A percentile compares a stretch with the other conserved stretches of the same genome.
phyloP scores from a whole-genome alignment of 2,797 vertebrate genomes.

The Xenentodon cancila region DNA sequence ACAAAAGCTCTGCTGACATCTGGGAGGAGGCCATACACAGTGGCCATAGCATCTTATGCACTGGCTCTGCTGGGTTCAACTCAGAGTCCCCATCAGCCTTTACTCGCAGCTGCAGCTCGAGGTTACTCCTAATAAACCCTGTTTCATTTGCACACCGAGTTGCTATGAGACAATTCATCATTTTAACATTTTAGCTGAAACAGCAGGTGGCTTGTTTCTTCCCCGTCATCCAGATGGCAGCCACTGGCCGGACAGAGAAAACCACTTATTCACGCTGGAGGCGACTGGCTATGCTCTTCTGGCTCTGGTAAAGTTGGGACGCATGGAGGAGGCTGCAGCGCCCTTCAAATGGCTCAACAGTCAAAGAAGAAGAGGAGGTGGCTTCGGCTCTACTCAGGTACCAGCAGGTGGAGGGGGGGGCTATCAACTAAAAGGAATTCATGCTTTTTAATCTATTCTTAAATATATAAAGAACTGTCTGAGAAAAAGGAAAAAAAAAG shows the following conservation, averaged over 20 bases:
- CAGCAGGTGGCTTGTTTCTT: not conserved
- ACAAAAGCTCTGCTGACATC: slow-evolving; percentile 32
- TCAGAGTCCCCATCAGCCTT: not conserved
- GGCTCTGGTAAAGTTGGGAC: slow-evolving; percentile 70
- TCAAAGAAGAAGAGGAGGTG: slow-evolving; percentile 73
- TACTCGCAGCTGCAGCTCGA: slow-evolving; percentile 62
- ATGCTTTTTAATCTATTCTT: too few relatives aligned
- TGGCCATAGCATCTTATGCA: slow-evolving; percentile 88
- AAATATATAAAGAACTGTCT: too few relatives aligned
- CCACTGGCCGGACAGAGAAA: slow-evolving; percentile 75
- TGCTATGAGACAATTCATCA: too few relatives aligned
- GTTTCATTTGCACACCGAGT: not conserved
- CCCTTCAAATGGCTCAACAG: slow-evolving; percentile 80
- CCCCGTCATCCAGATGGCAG: slow-evolving; percentile 49
- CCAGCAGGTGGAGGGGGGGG: not conserved
- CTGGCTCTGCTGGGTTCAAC: slow-evolving; percentile 70
- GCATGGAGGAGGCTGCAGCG: slow-evolving; percentile 56
- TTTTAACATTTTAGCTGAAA: not conserved
- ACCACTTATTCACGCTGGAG: slow-evolving; percentile 74
- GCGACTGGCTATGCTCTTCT: slow-evolving; percentile 83
- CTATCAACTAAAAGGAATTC: not conserved
- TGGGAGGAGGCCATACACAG: slow-evolving; percentile 82
- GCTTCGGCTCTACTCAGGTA: slow-evolving; percentile 83
- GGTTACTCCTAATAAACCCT: slow-evolving; percentile 47
- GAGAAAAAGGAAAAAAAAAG: too few relatives aligned